A percentile compares a stretch with the other conserved stretches of the same genome.
phyloP scores from a whole-genome alignment of 2,797 vertebrate genomes.

The Malurus splendens region DNA sequence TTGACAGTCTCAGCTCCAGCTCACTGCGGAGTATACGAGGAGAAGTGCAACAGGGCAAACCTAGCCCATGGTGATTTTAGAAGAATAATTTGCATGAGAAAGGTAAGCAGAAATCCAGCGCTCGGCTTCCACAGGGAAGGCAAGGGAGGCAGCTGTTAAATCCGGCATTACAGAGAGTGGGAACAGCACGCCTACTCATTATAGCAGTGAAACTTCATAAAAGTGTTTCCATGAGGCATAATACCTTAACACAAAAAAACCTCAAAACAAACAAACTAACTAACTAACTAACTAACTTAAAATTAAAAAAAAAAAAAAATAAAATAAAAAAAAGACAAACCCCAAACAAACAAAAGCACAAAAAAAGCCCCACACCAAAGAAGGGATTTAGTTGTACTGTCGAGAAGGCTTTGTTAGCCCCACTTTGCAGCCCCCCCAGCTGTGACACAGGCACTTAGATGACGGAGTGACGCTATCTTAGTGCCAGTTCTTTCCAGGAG shows the following conservation, averaged over 20 bases:
- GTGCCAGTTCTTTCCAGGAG: background rate
- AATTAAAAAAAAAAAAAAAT: too few relatives aligned
- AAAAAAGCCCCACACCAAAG: background rate
- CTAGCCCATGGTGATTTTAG: background rate
- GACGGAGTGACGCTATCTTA: background rate
- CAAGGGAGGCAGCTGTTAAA: background rate
- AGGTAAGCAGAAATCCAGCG: background rate
- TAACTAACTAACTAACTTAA: background rate
- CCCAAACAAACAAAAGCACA: background rate
- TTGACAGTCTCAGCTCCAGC: background rate
- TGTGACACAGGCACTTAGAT: background rate
- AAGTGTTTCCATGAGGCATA: background rate
- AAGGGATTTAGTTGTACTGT: background rate
- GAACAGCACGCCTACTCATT: background rate
- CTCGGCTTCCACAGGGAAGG: background rate
- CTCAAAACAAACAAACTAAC: background rate
- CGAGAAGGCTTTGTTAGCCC: accelerated
- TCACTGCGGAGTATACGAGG: accelerated
- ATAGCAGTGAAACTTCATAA: background rate
- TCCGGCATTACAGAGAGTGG: background rate
- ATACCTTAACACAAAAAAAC: background rate
- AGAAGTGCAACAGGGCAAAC: background rate
- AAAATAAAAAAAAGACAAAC: background rate
- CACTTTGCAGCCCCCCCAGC: background rate
- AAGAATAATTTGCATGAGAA: background rate